Evolutionary conservation across 2,113 vertebrate genomes (phyloP).

Genomic region (Toxostoma redivivum): DNA sequence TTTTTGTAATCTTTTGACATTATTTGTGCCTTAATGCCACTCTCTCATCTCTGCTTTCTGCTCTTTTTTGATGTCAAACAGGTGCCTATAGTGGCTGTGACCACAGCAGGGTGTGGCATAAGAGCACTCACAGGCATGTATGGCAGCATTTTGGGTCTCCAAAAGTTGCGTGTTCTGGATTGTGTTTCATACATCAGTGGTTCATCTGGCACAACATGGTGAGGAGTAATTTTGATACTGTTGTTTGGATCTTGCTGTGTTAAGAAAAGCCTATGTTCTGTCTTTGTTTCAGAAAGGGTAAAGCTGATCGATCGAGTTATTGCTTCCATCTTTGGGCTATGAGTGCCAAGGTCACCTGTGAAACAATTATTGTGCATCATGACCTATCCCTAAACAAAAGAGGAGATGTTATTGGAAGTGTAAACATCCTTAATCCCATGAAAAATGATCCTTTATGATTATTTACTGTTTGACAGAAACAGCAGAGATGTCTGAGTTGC

Average conservation of each 20-base stretch:
- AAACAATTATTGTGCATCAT: background rate
- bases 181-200: slow-evolving; percentile 80
- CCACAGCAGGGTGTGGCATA: slow-evolving; percentile 81
- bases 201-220: slow-evolving; percentile 91
- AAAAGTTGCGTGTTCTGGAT: slow-evolving; percentile 79
- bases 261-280: background rate
- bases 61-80: slow-evolving; percentile 29
- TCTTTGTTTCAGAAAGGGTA: accelerated
- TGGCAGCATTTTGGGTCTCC: slow-evolving; percentile 80
- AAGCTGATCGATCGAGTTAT: background rate
- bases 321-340: background rate
- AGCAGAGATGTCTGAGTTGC: background rate
- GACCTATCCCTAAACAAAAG: background rate
- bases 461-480: background rate
- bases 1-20: background rate
- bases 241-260: background rate
- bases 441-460: background rate
- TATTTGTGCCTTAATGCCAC: background rate
- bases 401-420: background rate
- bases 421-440: background rate
- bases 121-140: slow-evolving; percentile 82
- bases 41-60: background rate
- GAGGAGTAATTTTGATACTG: slow-evolving; percentile 3
- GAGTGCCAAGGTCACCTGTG: background rate
- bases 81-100: slow-evolving; percentile 83